Conservation (phyloP, 2,113 vertebrate genomes). For the Lepisosteus osseus region DNA sequence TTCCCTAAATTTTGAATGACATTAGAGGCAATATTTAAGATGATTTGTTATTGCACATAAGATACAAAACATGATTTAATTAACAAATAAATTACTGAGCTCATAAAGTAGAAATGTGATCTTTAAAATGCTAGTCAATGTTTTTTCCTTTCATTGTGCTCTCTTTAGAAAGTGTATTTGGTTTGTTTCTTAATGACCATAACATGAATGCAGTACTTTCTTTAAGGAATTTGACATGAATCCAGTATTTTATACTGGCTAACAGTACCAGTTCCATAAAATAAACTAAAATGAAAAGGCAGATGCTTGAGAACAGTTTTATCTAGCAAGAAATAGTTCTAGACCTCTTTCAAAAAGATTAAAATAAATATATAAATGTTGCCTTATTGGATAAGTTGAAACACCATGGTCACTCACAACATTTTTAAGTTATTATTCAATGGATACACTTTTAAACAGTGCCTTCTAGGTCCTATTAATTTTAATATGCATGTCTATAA, state of each 20-base stretch:
- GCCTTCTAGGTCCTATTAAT: conserved; percentile 29
- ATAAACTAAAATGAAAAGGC: not conserved
- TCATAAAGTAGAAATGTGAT: too few species aligned
- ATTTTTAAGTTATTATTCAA: conserved; percentile 14
- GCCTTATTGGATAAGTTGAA: conserved; percentile 24
- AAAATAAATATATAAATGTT: conserved; percentile 66
- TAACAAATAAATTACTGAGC: too few species aligned
- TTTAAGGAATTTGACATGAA: not conserved
- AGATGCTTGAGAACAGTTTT: conserved; percentile 16
- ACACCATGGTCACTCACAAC: not conserved
- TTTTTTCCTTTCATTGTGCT: not conserved
- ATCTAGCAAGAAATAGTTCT: conserved; percentile 17
- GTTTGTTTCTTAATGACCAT: not conserved
- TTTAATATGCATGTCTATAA: conserved; percentile 23
- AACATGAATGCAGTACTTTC: not conserved
- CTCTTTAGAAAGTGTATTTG: not conserved
- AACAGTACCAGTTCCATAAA: not conserved
- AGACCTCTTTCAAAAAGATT: conserved; percentile 16
- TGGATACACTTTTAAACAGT: conserved; percentile 19
- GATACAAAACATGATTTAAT: too few species aligned
- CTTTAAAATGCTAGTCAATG: too few species aligned
- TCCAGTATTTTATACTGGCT: not conserved
- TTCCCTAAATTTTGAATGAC: too few species aligned
- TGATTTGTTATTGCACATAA: too few species aligned
- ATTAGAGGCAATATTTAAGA: too few species aligned